Evolutionary conservation across 2,888 invertebrate genomes (phyloP).

Genomic region (Omphaloscelis lunosa): DNA sequence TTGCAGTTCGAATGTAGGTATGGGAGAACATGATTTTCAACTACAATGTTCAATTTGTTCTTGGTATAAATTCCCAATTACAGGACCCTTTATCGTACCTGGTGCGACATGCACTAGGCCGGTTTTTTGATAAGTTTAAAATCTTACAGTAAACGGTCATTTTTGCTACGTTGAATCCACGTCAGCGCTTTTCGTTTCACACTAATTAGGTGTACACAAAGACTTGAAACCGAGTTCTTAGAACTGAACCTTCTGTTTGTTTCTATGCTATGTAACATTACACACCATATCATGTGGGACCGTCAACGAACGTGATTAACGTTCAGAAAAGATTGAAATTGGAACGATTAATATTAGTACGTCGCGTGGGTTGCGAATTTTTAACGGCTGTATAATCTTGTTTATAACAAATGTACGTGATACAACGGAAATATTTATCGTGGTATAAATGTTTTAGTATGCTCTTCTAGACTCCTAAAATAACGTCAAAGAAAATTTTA

Average conservation of each 20-base stretch:
- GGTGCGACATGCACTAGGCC: too few species aligned
- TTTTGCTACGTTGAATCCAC: too few species aligned
- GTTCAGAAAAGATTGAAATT: slow-evolving; percentile 65
- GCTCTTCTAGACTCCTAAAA: neutral
- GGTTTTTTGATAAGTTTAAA: too few species aligned
- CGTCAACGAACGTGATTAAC: slow-evolving; percentile 60
- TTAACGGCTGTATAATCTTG: slow-evolving; percentile 32
- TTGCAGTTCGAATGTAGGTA: too few species aligned
- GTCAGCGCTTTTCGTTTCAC: too few species aligned
- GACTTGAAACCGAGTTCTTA: too few species aligned
- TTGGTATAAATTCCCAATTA: too few species aligned
- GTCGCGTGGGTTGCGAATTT: slow-evolving; percentile 15
- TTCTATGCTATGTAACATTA: slow-evolving; percentile 9
- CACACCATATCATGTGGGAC: slow-evolving; percentile 55
- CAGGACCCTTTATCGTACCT: too few species aligned
- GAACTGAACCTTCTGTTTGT: slow-evolving; percentile 29
- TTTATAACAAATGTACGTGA: slow-evolving; percentile 15
- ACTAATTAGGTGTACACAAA: too few species aligned
- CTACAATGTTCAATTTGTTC: too few species aligned
- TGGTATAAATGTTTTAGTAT: neutral
- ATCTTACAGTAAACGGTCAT: too few species aligned
- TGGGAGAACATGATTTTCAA: too few species aligned
- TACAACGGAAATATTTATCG: neutral
- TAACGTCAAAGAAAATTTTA: neutral
- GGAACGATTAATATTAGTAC: slow-evolving; percentile 59